Conservation (phyloP, 2,797 vertebrate species). For the Moxostoma hubbsi region DNA sequence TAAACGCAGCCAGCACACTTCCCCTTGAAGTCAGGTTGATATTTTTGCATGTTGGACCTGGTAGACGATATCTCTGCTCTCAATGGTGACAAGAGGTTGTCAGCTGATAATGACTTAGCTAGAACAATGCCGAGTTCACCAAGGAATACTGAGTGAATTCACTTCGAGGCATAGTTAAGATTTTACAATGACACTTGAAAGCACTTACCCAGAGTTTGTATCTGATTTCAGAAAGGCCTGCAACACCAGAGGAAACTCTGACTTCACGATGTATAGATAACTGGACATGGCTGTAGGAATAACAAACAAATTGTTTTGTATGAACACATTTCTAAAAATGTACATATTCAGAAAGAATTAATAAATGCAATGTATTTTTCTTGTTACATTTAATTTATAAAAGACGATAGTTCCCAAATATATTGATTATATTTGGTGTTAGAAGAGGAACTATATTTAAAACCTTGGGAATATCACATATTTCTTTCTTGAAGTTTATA, state of each 20-base stretch:
- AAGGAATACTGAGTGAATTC: background rate
- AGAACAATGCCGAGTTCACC: background rate
- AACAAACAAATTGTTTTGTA: slow-evolving; percentile 16
- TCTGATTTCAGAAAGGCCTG: slow-evolving; percentile 91
- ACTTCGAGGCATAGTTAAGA: background rate
- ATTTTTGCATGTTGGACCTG: slow-evolving; percentile 9
- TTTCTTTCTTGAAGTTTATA: no score
- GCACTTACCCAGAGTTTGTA: slow-evolving; percentile 85
- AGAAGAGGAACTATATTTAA: no score
- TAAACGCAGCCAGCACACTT: slow-evolving; percentile 43
- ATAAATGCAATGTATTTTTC: no score
- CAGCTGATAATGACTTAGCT: slow-evolving; percentile 13
- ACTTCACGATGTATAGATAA: slow-evolving; percentile 98
- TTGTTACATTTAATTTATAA: background rate
- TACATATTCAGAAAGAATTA: no score
- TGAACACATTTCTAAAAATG: background rate
- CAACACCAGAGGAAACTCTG: slow-evolving; percentile 95
- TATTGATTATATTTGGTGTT: no score
- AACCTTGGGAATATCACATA: no score
- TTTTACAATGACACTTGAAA: background rate
- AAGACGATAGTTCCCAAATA: no score
- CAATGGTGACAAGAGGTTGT: background rate
- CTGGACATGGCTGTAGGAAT: slow-evolving; percentile 91
- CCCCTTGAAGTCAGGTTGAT: background rate
- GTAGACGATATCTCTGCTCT: slow-evolving; percentile 19